Evolutionary conservation across 2,888 invertebrate genomes (phyloP).

Genomic region (Laspeyria flexula): DNA sequence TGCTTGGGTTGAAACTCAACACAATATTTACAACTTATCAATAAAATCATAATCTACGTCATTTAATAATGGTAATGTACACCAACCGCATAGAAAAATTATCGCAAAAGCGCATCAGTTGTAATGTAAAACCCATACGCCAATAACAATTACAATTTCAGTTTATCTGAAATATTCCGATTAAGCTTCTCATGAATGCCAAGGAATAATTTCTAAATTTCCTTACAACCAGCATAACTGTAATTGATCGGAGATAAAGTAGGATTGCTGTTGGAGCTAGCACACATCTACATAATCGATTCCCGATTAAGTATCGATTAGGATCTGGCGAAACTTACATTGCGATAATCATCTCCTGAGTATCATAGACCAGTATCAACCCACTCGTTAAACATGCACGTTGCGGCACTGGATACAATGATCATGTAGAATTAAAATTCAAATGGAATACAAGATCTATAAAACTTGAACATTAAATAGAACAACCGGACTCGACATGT

Average conservation of each 20-base stretch:
- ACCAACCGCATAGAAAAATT: constrained; percentile 20
- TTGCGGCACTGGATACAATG: constrained; percentile 51
- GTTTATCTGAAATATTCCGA: constrained; percentile 25
- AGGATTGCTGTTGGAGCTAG: constrained; percentile 30
- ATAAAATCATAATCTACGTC: constrained; percentile 2
- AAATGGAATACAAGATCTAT: constrained; percentile 65
- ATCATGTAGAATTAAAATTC: constrained; percentile 71
- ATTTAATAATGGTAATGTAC: constrained; percentile 28
- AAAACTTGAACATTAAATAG: constrained; percentile 66
- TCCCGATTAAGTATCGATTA: constrained; percentile 45
- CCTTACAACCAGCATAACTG: constrained; percentile 16
- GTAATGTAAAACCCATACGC: constrained; percentile 31
- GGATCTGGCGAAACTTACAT: constrained; percentile 48
- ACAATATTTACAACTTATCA: constrained; percentile 14
- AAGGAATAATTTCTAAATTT: constrained; percentile 41
- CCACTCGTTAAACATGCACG: constrained; percentile 46
- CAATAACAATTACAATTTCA: constrained; percentile 24
- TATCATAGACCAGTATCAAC: constrained; percentile 35
- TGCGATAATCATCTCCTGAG: constrained; percentile 44
- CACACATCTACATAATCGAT: constrained; percentile 46
- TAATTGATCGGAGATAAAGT: constrained; percentile 37
- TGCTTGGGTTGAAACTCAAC: constrained; percentile 12
- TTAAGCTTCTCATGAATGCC: constrained; percentile 8
- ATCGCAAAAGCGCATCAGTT: constrained; percentile 26
- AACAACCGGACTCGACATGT: constrained; percentile 57